Evolutionary conservation across 2,888 invertebrate genomes (phyloP), one percentile per base, ranked within the genome.

Genomic region (Drosophila formosana): DNA sequence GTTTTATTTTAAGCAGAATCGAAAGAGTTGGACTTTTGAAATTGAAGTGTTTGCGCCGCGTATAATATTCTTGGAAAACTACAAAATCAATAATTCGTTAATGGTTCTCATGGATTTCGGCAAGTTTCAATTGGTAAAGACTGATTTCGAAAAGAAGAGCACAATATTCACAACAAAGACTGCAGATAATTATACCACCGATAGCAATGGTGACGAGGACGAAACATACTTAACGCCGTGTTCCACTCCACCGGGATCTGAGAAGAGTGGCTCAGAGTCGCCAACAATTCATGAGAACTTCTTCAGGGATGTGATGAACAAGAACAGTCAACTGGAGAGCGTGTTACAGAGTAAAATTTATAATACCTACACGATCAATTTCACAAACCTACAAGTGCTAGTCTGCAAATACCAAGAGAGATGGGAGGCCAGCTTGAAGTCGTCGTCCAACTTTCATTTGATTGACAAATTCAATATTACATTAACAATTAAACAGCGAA

Each of bases 31-130:
- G 98, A 96, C 97, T 75, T 93, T 98, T 71, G 96, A 97, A 90
- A 94, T 98, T 79, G 97, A 98, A 92, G 96, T 99, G 75, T 97
- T 97, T 4, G 98, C 98, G 2, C 98, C 98, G 0, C 97, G 98
- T 91, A 97, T 99, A 75, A 95, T 98, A 82, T 94, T 98, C 74
- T 97, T 97, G 43, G 97, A 98, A 90, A 94, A 95, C 89, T 96
- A 96, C 91, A 94, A 94, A 52, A 95, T 96, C 82, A 94, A 95
- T 60, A 96, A 96, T 90, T 95, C 96, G 0, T 94, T 95, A 8
- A 95, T 97, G 82, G 95, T 98, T 55, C 94, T 98, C 57, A 96
- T 98, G 50, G 98, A 98, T 93, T 96, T 99, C 91, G 99, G 99
- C 11, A 95, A 97, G 73, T 94, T 99, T 75, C 89, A 92, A 71